phyloP scores from a whole-genome alignment of 35 echinoderm and acorn worm species.

The Lytechinus variegatus region DNA sequence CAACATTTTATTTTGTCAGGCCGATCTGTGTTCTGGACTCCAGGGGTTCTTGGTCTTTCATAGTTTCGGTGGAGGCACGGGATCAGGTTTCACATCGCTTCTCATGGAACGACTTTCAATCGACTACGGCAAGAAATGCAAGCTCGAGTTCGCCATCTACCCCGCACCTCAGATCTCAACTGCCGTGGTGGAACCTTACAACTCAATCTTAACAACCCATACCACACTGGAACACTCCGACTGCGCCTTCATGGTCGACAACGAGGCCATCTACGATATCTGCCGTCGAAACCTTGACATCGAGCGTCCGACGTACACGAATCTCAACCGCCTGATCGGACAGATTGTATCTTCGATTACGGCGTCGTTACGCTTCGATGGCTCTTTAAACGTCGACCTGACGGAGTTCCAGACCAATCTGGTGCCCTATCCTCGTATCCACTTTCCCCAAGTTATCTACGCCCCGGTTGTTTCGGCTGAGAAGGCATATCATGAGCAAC shows the following conservation, averaged over 20 bases:
- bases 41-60: conserved; percentile 57
- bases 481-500: conserved; percentile 81
- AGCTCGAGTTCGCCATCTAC: conserved; percentile 75
- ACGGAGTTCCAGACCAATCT: conserved; percentile 82
- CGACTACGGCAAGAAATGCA: conserved; percentile 74
- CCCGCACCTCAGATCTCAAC: conserved; percentile 68
- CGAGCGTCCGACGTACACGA: conserved; percentile 68
- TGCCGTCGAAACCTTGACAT: conserved; percentile 71
- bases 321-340: conserved; percentile 70
- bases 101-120: conserved; percentile 68
- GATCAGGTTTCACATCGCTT: conserved; percentile 51
- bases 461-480: conserved; percentile 67
- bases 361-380: conserved; percentile 69
- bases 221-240: conserved; percentile 76
- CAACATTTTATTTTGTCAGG: conserved; percentile 32
- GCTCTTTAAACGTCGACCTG: conserved; percentile 72
- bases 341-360: conserved; percentile 75
- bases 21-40: conserved; percentile 54
- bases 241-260: conserved; percentile 82
- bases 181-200: conserved; percentile 75
- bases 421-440: conserved; percentile 77
- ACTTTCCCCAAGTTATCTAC: conserved; percentile 75
- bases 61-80: conserved; percentile 56
- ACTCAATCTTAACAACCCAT: conserved; percentile 72
- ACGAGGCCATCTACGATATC: conserved; percentile 76